phyloP scores from a whole-genome alignment of 1,140 invertebrate species.

The Apis laboriosa region DNA sequence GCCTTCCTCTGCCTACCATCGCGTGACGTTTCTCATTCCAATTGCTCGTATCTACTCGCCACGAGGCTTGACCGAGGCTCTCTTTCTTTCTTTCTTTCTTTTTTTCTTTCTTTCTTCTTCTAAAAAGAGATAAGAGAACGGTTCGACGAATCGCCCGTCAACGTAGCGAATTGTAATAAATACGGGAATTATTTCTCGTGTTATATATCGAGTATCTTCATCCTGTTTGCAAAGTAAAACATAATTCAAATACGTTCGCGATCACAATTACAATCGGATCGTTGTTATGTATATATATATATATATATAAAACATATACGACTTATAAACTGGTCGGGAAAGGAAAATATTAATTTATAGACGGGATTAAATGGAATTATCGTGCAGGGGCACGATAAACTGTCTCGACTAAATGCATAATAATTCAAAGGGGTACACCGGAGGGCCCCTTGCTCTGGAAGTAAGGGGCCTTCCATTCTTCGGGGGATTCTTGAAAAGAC shows the following conservation, averaged over 20 bases:
- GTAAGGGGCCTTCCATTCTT: background rate
- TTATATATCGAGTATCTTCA: too few species aligned
- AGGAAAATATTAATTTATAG: background rate
- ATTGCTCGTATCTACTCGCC: background rate
- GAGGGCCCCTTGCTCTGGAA: background rate
- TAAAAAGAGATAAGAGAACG: background rate
- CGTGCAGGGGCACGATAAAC: background rate
- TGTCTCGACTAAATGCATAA: background rate
- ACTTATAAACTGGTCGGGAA: too few species aligned
- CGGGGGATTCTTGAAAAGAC: background rate
- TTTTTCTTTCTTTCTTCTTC: background rate
- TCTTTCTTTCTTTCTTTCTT: background rate
- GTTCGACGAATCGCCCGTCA: background rate
- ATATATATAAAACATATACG: too few species aligned
- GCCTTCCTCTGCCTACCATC: background rate
- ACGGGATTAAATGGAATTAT: constrained; percentile 1
- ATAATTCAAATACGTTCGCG: background rate
- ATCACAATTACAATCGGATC: background rate
- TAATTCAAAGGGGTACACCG: background rate
- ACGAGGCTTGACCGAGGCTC: too few species aligned
- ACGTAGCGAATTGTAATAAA: background rate
- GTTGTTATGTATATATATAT: background rate
- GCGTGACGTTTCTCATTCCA: background rate
- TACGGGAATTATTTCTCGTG: too few species aligned
- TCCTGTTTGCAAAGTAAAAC: background rate